A percentile compares a stretch with the other conserved stretches of the same genome.
Conservation (phyloP, 2,113 vertebrate genomes). For the Festucalex cinctus region DNA sequence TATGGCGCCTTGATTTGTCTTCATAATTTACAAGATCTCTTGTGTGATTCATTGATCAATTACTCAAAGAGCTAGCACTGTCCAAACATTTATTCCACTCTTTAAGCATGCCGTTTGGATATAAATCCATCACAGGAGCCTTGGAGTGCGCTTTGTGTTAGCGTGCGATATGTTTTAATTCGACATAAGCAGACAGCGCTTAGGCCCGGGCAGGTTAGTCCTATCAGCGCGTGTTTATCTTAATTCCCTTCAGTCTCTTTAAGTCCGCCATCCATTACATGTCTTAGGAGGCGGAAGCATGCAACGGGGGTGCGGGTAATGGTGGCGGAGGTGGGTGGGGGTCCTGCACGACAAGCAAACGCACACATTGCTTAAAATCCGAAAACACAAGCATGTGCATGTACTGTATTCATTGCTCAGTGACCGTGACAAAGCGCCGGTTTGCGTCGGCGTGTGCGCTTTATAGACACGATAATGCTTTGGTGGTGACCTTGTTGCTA, state of each 20-base stretch:
- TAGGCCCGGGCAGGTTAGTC: slow-evolving; percentile 41
- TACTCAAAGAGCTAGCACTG: slow-evolving; percentile 8
- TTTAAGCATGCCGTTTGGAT: neutral
- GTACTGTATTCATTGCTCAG: slow-evolving; percentile 43
- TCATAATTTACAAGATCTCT: slow-evolving; percentile 13
- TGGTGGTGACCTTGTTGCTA: slow-evolving; percentile 54
- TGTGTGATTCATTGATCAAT: slow-evolving; percentile 14
- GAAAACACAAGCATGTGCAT: slow-evolving; percentile 44
- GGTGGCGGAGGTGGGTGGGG: neutral
- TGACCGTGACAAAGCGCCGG: slow-evolving; percentile 51
- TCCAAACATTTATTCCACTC: slow-evolving; percentile 4
- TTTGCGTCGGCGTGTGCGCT: slow-evolving; percentile 34
- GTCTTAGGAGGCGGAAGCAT: slow-evolving; percentile 44
- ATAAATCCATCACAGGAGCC: neutral
- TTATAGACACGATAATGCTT: slow-evolving; percentile 51
- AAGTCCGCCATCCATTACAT: slow-evolving; percentile 57
- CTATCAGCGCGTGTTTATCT: slow-evolving; percentile 70
- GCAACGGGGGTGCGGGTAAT: slow-evolving; percentile 18
- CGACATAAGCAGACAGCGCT: slow-evolving; percentile 56
- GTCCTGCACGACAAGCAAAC: slow-evolving; percentile 27
- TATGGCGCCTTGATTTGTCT: slow-evolving; percentile 7
- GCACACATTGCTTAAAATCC: slow-evolving; percentile 45
- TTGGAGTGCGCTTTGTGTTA: neutral
- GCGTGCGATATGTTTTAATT: slow-evolving; percentile 58
- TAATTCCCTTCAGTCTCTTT: slow-evolving; percentile 68